These are phyloP conservation scores for Siniperca knerii DNA, from an alignment of 2,113 vertebrate genomes.

Conservation along the genomic window DNA sequence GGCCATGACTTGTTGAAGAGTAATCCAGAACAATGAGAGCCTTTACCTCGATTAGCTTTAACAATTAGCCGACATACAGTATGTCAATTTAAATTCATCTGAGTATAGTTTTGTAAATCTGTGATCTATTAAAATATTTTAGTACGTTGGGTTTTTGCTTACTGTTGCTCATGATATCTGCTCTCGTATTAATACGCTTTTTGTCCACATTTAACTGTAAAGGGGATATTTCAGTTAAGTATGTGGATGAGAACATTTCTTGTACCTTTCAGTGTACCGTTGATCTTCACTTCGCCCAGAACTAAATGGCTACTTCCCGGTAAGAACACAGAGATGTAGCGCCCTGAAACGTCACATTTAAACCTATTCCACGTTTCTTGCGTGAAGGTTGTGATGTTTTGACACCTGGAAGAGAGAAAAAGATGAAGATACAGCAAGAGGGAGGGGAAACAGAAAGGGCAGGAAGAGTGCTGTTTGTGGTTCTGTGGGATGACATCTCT, in stretches of 20 bases:
- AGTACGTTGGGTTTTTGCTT: not conserved
- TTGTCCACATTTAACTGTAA: not conserved
- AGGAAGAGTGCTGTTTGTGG: not conserved
- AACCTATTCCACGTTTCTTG: rapidly evolving
- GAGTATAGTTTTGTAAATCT: not conserved
- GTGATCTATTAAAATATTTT: not conserved
- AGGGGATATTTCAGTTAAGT: not conserved
- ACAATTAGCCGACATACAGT: no score
- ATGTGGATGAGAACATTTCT: not conserved
- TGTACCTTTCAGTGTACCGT: not conserved
- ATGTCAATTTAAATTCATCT: no score
- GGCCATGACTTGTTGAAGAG: not conserved
- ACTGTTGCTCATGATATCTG: not conserved
- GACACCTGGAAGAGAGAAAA: not conserved
- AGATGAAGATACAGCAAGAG: not conserved
- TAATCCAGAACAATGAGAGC: no score
- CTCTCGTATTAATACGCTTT: not conserved
- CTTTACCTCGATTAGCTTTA: no score
- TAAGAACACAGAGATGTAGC: not conserved
- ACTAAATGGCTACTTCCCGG: rapidly evolving
- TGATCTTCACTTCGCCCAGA: constrained; percentile 23
- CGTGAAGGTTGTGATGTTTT: rapidly evolving
- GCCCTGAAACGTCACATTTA: not conserved
- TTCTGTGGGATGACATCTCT: not conserved
- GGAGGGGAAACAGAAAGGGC: not conserved